Evolutionary conservation across 2,888 invertebrate genomes (phyloP).

Genomic region (Phoronis australis): DNA sequence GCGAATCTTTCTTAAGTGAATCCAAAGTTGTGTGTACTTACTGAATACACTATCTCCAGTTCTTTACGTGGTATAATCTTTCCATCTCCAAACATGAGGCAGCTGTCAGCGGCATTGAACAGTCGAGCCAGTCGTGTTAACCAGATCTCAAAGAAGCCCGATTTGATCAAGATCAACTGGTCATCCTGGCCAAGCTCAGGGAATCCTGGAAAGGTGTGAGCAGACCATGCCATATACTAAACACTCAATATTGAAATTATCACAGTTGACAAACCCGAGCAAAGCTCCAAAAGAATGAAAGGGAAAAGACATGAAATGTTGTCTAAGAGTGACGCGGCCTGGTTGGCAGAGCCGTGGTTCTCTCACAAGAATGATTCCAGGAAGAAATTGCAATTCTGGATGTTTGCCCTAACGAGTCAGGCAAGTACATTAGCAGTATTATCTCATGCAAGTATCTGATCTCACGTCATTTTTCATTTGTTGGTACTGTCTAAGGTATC

Average conservation of each 20-base stretch:
- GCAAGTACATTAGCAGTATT: too few species aligned
- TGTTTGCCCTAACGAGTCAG: too few species aligned
- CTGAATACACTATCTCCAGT: constrained; percentile 61
- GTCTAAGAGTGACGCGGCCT: too few species aligned
- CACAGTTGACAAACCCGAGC: too few species aligned
- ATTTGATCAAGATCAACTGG: constrained; percentile 92
- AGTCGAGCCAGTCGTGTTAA: constrained; percentile 77
- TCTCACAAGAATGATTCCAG: too few species aligned
- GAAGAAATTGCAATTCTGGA: too few species aligned
- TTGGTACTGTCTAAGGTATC: too few species aligned
- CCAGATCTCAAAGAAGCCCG: constrained; percentile 96
- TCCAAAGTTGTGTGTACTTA: too few species aligned
- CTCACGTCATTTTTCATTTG: too few species aligned
- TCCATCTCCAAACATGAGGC: constrained; percentile 86
- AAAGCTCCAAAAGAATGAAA: background rate
- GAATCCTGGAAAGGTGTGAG: constrained; percentile 65
- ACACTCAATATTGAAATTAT: constrained; percentile 1
- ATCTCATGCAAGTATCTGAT: too few species aligned
- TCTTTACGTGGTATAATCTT: constrained; percentile 76
- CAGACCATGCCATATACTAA: background rate
- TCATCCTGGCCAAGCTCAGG: constrained; percentile 86
- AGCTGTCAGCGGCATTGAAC: constrained; percentile 62
- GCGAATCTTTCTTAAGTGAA: too few species aligned
- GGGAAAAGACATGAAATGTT: background rate
- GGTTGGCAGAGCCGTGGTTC: too few species aligned